These are phyloP conservation scores for Pectinophora gossypiella DNA, from an alignment of 1,140 invertebrate species.

Conservation along the genomic window DNA sequence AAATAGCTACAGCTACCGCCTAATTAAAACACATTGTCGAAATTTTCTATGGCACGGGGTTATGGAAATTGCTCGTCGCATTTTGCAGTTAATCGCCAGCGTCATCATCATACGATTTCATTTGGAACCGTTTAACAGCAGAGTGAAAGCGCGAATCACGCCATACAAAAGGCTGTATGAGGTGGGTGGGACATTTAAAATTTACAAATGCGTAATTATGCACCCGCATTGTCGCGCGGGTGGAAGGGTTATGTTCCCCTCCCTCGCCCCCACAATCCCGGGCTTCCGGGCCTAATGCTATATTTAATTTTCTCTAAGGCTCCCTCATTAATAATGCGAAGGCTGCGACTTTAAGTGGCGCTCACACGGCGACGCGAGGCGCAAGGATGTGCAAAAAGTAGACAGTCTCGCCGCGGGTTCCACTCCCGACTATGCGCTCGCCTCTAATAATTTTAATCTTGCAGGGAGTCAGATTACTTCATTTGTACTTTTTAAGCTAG, in stretches of 20 bases:
- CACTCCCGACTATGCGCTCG: too few relatives aligned
- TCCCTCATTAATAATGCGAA: conserved; percentile 74
- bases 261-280: conserved; percentile 43
- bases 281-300: conserved; percentile 73
- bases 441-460: too few relatives aligned
- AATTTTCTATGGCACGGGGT: too few relatives aligned
- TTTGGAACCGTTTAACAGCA: conserved; percentile 57
- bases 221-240: conserved; percentile 69
- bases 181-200: conserved; percentile 71
- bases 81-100: conserved; percentile 50
- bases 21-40: not conserved
- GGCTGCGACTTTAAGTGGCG: conserved; percentile 72
- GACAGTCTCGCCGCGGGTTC: too few relatives aligned
- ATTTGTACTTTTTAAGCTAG: too few relatives aligned
- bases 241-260: conserved; percentile 56
- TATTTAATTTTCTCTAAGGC: conserved; percentile 75
- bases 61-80: conserved; percentile 39
- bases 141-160: conserved; percentile 64
- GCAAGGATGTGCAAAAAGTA: conserved; percentile 41
- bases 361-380: conserved; percentile 53
- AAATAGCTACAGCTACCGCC: too few relatives aligned
- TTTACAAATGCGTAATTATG: conserved; percentile 75
- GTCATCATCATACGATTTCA: conserved; percentile 61
- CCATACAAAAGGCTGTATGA: conserved; percentile 68
- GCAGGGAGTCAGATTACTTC: too few relatives aligned